A percentile compares a stretch with the other conserved stretches of the same genome.
Evolutionary conservation across 2,113 vertebrate genomes (phyloP).

Genomic region (Periophthalmodon schlosseri): DNA sequence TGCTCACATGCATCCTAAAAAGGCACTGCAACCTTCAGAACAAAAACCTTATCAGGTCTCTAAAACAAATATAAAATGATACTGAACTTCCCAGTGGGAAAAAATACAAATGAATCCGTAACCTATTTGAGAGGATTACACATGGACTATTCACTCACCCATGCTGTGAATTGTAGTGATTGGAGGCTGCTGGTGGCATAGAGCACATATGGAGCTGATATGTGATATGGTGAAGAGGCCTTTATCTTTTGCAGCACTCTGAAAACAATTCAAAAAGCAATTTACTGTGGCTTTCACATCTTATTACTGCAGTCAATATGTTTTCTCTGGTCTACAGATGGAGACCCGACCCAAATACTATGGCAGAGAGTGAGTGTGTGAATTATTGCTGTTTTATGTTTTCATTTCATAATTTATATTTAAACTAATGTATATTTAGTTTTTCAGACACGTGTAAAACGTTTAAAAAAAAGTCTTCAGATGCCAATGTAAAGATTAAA

Average conservation of each 20-base stretch:
- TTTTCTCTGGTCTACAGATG: constrained; percentile 82
- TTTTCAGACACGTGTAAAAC: neutral
- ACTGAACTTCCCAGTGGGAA: neutral
- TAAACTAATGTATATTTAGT: too few relatives aligned
- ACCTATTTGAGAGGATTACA: neutral
- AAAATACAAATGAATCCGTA: neutral
- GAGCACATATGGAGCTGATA: constrained; percentile 55
- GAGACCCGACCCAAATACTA: constrained; percentile 97
- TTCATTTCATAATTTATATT: neutral
- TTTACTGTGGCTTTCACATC: constrained; percentile 49
- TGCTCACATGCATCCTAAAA: constrained; percentile 1
- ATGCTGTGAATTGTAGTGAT: constrained; percentile 47
- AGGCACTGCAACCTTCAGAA: neutral
- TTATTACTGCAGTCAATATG: constrained; percentile 35
- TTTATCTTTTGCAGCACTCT: constrained; percentile 49
- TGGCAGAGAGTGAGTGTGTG: constrained; percentile 94
- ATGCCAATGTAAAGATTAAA: neutral
- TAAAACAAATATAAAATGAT: neutral
- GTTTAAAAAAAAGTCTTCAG: neutral
- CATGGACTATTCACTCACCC: constrained; percentile 42
- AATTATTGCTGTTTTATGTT: constrained; percentile 24
- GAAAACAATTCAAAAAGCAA: constrained; percentile 45
- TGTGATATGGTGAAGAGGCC: constrained; percentile 38
- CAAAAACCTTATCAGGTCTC: neutral
- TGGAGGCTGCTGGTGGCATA: constrained; percentile 42